phyloP scores from a whole-genome alignment of 2,797 vertebrate genomes.

The Oophaga sylvatica region DNA sequence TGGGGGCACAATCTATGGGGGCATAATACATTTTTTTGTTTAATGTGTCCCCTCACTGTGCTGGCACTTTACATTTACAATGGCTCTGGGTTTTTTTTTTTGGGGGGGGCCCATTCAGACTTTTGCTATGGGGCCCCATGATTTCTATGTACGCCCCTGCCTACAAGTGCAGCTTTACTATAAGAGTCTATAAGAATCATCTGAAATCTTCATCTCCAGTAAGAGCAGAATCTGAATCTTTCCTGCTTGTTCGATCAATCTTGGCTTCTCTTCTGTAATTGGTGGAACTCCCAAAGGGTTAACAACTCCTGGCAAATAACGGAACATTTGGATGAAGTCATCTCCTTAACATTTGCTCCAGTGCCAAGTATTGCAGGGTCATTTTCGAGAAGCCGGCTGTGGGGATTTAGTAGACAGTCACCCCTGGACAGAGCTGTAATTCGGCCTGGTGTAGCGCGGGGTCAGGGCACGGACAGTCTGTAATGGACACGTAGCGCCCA shows the following conservation, averaged over 20 bases:
- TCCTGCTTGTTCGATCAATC: too few species aligned
- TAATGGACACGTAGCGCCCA: background rate
- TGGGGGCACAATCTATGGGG: too few species aligned
- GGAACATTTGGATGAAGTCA: constrained; percentile 69
- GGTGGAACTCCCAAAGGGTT: constrained; percentile 43
- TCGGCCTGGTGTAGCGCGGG: constrained; percentile 43
- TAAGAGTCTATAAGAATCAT: background rate
- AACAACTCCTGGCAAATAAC: constrained; percentile 64
- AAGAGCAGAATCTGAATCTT: background rate
- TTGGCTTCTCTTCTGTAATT: background rate
- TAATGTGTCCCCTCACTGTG: too few species aligned
- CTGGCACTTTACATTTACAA: too few species aligned
- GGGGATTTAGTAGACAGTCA: constrained; percentile 69
- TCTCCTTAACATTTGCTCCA: constrained; percentile 66
- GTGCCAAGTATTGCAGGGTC: constrained; percentile 68
- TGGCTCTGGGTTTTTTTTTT: too few species aligned
- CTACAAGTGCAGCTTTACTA: background rate
- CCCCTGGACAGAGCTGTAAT: constrained; percentile 66
- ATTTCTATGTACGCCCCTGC: too few species aligned
- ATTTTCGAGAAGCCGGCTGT: constrained; percentile 65
- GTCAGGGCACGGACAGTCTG: too few species aligned
- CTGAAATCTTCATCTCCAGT: background rate
- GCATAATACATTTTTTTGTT: too few species aligned
- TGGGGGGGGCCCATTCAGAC: too few species aligned
- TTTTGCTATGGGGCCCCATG: too few species aligned